Base-by-base conservation (phyloP, 2,113 vertebrate species). In the Archilochus colubris region DNA sequence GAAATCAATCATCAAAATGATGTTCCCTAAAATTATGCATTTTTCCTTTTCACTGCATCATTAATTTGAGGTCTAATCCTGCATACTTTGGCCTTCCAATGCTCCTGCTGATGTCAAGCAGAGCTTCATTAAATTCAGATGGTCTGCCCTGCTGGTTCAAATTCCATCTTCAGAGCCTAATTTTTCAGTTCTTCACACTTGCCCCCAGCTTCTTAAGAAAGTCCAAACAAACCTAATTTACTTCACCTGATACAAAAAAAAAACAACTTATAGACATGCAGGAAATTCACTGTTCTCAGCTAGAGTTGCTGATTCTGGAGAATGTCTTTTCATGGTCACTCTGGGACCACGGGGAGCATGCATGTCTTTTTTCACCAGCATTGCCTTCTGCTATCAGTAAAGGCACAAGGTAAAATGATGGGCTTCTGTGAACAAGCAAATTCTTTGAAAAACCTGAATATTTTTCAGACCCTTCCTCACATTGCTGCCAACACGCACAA, bases 1-100 rank as follows among this genome's bases (percentile, higher is more conserved):
- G 91, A 95, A 97, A 97, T 97, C 95, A 96, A 96, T 97, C 96
- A 96, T 63, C 53, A 61, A 72, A 94, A 96, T 91, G 2, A 91
- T 97, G 91, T 93, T 94, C 86, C 77, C 86, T 86, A 95, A 95
- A 96, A 86, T 86, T 84, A 97, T 68, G 57, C 81, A 78, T 93
- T 96, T 96, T 92, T 93, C 75, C 66, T 97, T 96, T 94, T 92
- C 76, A 94, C 88, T 94, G 86, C 68, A 73, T 91, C 95, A 86
- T 94, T 96, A 94, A 96, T 96, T 90, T 94, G 76, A 90, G 78
- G 50, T 72, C 61, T 91, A 81, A 82, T 91, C 76, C 75, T 58
- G n/a, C 63, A 14, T 88, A 66, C n/a, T 79, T 61, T 62, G 54
- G 66, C 54, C 43, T 88, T 85, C 68, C 69, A 81, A 88, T 5